phyloP scores from a whole-genome alignment of 2,797 vertebrate species.

The Anableps anableps region DNA sequence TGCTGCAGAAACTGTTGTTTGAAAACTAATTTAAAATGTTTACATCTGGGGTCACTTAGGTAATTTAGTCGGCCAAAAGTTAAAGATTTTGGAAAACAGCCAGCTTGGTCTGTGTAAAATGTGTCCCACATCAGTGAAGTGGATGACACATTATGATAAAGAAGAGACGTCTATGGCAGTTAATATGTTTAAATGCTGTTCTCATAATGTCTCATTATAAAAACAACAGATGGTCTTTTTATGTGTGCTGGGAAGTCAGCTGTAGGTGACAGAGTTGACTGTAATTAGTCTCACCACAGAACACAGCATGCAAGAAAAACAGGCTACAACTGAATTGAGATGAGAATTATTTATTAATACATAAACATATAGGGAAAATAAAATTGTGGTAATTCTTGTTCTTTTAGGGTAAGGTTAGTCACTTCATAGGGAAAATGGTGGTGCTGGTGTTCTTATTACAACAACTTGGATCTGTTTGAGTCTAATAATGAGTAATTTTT shows the following conservation, averaged over 20 bases:
- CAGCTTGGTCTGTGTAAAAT: neutral
- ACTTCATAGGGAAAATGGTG: neutral
- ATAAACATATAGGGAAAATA: slow-evolving; percentile 3
- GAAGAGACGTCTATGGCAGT: slow-evolving; percentile 3
- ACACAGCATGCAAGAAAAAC: slow-evolving; percentile 31
- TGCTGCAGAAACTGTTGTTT: neutral
- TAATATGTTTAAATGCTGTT: slow-evolving; percentile 20
- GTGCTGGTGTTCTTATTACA: slow-evolving; percentile 40
- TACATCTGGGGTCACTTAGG: neutral
- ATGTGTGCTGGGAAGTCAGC: slow-evolving; percentile 30
- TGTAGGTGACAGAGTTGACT: slow-evolving; percentile 40
- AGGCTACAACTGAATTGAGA: slow-evolving; percentile 34
- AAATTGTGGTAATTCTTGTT: neutral
- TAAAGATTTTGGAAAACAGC: neutral
- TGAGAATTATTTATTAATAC: neutral
- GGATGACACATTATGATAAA: slow-evolving; percentile 15
- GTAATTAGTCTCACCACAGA: slow-evolving; percentile 22
- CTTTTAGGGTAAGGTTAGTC: neutral
- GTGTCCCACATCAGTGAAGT: slow-evolving; percentile 4
- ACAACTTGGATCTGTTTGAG: slow-evolving; percentile 29
- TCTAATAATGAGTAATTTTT: slow-evolving; percentile 46
- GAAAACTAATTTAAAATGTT: neutral
- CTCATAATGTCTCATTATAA: slow-evolving; percentile 14
- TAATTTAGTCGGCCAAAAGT: neutral
- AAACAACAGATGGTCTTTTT: slow-evolving; percentile 43